phyloP scores from a whole-genome alignment of 1,140 invertebrate species.

The Augochlora pura region DNA sequence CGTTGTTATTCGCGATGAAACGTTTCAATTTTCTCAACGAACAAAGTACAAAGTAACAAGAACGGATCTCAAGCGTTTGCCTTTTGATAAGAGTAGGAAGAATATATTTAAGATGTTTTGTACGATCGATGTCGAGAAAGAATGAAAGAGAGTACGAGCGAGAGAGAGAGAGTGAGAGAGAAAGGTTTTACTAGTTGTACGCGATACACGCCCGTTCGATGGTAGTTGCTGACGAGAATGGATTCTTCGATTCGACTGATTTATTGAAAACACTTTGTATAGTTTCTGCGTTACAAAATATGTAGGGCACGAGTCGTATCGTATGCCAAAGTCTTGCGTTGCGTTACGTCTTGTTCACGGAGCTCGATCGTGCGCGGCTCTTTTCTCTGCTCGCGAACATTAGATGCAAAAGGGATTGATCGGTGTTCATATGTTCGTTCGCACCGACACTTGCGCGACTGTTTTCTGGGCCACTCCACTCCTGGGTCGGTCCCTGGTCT shows the following conservation, averaged over 20 bases:
- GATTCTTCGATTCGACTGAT: not conserved
- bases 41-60: conserved; percentile 74
- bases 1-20: conserved; percentile 56
- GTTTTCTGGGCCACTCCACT: not conserved
- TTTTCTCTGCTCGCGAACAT: not conserved
- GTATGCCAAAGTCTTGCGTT: not conserved
- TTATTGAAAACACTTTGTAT: conserved; percentile 5
- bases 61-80: conserved; percentile 74
- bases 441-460: not conserved
- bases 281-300: conserved; percentile 1
- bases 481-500: not conserved
- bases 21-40: conserved; percentile 67
- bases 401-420: not conserved
- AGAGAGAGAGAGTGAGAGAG: no score
- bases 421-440: no score
- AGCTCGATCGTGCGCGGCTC: not conserved
- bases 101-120: conserved; percentile 33
- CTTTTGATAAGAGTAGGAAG: conserved; percentile 13
- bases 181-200: not conserved
- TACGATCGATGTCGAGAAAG: conserved; percentile 12
- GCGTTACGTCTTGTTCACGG: not conserved
- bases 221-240: not conserved
- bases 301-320: not conserved
- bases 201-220: not conserved
- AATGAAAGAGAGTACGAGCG: not conserved